Percentiles rank a stretch among this genome's conserved stretches.
These are phyloP conservation scores for Oceanites oceanicus DNA, from an alignment of 2,113 vertebrate genomes.

Conservation along the genomic window DNA sequence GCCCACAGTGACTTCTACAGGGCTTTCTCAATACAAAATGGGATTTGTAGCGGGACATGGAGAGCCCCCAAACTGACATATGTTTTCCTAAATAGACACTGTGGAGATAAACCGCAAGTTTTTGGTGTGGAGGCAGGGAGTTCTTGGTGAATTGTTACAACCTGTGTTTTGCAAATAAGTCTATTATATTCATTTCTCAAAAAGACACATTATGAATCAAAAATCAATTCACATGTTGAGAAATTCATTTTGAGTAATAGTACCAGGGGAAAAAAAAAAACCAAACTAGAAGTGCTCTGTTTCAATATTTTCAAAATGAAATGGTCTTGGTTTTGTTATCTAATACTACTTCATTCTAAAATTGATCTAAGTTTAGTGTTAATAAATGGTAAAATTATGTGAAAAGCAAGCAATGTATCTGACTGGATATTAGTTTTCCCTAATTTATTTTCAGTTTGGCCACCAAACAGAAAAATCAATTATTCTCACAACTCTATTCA, in stretches of 20 bases:
- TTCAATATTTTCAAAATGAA: constrained; percentile 10
- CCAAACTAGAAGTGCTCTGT: neutral
- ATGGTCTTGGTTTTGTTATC: neutral
- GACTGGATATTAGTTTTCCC: constrained; percentile 17
- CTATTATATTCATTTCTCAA: neutral
- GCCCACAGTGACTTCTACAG: neutral
- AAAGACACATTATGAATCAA: constrained; percentile 10
- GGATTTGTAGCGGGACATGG: neutral
- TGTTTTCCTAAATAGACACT: neutral
- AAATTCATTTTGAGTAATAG: neutral
- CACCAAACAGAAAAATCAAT: constrained; percentile 38
- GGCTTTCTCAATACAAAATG: neutral
- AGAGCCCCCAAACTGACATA: neutral
- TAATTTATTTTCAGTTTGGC: constrained; percentile 30
- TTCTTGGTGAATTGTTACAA: neutral
- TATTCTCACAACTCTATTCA: constrained; percentile 7
- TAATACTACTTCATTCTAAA: constrained; percentile 1
- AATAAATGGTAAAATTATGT: constrained; percentile 17
- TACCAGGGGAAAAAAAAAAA: neutral
- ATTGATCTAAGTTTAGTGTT: constrained; percentile 21
- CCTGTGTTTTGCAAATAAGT: neutral
- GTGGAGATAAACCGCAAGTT: neutral
- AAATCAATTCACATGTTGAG: constrained; percentile 13
- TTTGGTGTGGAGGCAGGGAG: rapidly evolving
- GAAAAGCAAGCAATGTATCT: neutral